These are phyloP conservation scores for Hydrocynus forskahlii DNA, from an alignment of 2,797 vertebrate genomes.

Conservation along the genomic window DNA sequence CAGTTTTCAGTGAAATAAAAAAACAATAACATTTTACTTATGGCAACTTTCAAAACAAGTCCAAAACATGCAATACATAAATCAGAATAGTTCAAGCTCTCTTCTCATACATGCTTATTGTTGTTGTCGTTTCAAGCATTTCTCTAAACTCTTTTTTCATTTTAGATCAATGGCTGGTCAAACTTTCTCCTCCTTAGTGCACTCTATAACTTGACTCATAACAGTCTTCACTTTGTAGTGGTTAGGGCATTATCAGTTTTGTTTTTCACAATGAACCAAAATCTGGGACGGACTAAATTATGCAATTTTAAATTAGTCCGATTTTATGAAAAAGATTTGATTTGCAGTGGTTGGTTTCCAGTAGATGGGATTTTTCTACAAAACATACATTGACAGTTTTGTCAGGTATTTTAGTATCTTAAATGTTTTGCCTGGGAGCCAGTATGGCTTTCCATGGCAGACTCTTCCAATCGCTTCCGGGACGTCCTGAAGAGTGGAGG, in stretches of 20 bases:
- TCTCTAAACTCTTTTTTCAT: not conserved
- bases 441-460: not conserved
- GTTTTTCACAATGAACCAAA: not conserved
- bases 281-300: not conserved
- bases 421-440: not conserved
- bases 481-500: constrained; percentile 73
- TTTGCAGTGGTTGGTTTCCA: not conserved
- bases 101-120: not conserved
- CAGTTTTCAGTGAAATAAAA: not conserved
- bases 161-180: not conserved
- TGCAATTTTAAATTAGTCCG: not conserved
- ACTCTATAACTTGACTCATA: not conserved
- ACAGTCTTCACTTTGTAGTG: not conserved
- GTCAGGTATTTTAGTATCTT: not conserved
- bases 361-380: not conserved
- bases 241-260: not conserved
- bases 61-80: not conserved
- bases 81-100: not conserved
- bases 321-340: not conserved
- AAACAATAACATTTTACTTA: constrained; percentile 24
- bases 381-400: not conserved
- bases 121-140: not conserved
- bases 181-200: not conserved
- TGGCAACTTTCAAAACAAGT: not conserved
- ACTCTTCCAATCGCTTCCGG: constrained; percentile 46